These are phyloP conservation scores for Dolichallabes microphthalmus DNA, from an alignment of 2,113 vertebrate species.

Conservation along the genomic window DNA sequence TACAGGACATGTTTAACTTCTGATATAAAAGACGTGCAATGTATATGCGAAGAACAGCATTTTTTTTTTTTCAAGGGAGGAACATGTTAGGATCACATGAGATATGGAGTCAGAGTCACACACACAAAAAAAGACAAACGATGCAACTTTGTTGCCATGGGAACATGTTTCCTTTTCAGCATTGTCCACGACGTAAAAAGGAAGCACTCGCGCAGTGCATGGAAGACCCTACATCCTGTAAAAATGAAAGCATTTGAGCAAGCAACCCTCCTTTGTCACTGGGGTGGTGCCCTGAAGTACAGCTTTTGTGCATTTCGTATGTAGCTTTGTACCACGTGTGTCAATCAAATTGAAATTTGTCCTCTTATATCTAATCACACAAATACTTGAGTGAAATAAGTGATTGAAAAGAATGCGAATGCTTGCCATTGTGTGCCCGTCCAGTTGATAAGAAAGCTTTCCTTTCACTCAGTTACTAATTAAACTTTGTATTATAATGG, in stretches of 20 bases:
- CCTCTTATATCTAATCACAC: not conserved
- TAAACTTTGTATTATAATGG: not conserved
- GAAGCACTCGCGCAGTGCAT: not conserved
- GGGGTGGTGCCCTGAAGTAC: not conserved
- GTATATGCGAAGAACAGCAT: not conserved
- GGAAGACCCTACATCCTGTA: slow-evolving; percentile 15
- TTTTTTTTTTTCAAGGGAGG: not conserved
- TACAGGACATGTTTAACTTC: not conserved
- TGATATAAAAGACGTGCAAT: not conserved
- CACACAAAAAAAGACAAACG: slow-evolving; percentile 1
- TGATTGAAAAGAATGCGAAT: not conserved
- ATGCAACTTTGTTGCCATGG: slow-evolving; percentile 10
- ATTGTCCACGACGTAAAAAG: slow-evolving; percentile 20
- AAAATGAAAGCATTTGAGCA: not conserved
- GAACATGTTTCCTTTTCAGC: slow-evolving; percentile 21
- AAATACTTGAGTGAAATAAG: not conserved
- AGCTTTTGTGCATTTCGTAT: not conserved
- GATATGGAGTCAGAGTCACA: no score
- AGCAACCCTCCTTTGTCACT: not conserved
- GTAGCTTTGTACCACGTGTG: not conserved
- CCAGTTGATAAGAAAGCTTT: not conserved
- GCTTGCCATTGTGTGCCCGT: not conserved
- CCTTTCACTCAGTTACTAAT: slow-evolving; percentile 9
- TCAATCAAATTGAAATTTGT: not conserved
- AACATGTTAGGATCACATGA: not conserved